phyloP scores from a whole-genome alignment of 2,113 vertebrate genomes.

The Glaucomys volans region DNA sequence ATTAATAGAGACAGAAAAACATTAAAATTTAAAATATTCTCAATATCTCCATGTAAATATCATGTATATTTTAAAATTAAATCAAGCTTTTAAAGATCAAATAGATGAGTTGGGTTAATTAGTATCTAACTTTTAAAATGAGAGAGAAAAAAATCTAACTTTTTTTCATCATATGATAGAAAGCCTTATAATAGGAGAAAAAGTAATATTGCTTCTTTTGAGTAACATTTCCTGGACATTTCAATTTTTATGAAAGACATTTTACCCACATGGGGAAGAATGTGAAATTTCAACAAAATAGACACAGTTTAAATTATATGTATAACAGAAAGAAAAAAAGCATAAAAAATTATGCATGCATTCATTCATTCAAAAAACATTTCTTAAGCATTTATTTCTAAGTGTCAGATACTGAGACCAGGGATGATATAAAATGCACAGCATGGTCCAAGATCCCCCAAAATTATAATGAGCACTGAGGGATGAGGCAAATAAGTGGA shows the following conservation, averaged over 20 bases:
- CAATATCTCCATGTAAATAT: conserved; percentile 47
- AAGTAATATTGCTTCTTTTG: neutral
- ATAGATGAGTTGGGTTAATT: conserved; percentile 58
- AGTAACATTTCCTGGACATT: neutral
- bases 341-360: neutral
- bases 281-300: conserved; percentile 6
- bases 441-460: neutral
- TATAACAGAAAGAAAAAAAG: neutral
- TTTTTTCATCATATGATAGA: conserved; percentile 12
- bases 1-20: conserved; percentile 65
- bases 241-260: conserved; percentile 11
- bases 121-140: conserved; percentile 51
- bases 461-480: neutral
- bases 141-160: neutral
- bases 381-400: neutral
- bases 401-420: neutral
- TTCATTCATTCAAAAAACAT: neutral
- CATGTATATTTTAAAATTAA: conserved; percentile 68
- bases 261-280: neutral
- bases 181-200: neutral
- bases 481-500: neutral
- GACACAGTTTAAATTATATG: neutral
- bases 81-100: conserved; percentile 46
- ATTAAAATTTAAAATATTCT: conserved; percentile 44
- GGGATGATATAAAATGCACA: neutral